Evolutionary conservation across 2,888 invertebrate species (phyloP).

Genomic region (Zygaena filipendulae): DNA sequence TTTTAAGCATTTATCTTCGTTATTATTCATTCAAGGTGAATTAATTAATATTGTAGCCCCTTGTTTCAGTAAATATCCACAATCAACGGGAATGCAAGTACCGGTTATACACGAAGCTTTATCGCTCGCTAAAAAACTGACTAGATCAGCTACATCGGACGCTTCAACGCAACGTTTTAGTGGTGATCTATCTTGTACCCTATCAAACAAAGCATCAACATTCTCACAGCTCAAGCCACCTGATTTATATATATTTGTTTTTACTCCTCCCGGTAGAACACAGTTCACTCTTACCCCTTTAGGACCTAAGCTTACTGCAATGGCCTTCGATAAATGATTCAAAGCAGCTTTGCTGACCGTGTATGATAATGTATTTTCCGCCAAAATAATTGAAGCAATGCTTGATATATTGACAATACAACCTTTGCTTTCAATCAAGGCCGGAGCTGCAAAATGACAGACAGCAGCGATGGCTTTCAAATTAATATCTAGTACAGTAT

Average conservation of each 20-base stretch:
- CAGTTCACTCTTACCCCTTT: constrained; percentile 71
- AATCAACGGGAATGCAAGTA: too few relatives aligned
- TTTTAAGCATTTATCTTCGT: too few relatives aligned
- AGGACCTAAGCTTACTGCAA: constrained; percentile 70
- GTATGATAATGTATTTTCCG: too few relatives aligned
- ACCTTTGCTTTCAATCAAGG: constrained; percentile 17
- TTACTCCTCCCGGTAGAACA: constrained; percentile 77
- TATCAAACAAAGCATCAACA: constrained; percentile 1
- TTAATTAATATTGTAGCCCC: too few relatives aligned
- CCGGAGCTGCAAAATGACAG: constrained; percentile 12
- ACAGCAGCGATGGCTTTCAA: constrained; percentile 15
- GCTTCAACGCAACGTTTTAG: constrained; percentile 7
- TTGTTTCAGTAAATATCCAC: too few relatives aligned
- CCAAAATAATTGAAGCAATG: too few relatives aligned
- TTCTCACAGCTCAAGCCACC: constrained; percentile 2
- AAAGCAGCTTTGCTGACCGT: too few relatives aligned
- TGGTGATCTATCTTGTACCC: constrained; percentile 1
- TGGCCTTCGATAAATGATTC: constrained; percentile 78
- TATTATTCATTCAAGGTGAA: too few relatives aligned
- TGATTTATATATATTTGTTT: constrained; percentile 10
- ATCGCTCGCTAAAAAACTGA: constrained; percentile 15
- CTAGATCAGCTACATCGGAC: constrained; percentile 14
- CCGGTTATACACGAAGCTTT: constrained; percentile 12
- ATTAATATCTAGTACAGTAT: constrained; percentile 15
- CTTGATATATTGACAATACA: constrained; percentile 19